phyloP scores from a whole-genome alignment of 2,113 vertebrate species.

The Oncorhynchus nerka region DNA sequence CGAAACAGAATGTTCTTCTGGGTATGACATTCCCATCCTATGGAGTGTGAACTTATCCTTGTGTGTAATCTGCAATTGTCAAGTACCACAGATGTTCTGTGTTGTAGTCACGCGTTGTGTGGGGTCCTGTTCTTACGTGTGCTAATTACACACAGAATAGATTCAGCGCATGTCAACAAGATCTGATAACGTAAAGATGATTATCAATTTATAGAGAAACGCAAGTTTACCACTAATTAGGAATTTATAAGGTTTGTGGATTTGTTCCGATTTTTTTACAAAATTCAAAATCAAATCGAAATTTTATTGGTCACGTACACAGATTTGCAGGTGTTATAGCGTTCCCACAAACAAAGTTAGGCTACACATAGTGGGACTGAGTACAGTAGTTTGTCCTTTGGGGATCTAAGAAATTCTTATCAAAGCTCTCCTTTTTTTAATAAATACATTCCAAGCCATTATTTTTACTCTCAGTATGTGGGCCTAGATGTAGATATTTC shows the following conservation, averaged over 20 bases:
- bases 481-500: neutral
- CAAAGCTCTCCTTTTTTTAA: neutral
- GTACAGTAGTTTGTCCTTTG: neutral
- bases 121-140: constrained; percentile 9
- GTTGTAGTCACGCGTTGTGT: neutral
- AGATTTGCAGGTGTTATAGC: too few species aligned
- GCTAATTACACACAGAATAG: neutral
- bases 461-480: neutral
- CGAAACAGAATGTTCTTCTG: neutral
- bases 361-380: neutral
- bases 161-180: neutral
- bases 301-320: too few species aligned
- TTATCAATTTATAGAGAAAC: neutral
- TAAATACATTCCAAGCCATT: too few species aligned
- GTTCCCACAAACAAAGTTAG: neutral
- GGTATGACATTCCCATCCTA: neutral
- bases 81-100: neutral
- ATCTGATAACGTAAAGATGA: neutral
- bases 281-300: too few species aligned
- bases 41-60: neutral
- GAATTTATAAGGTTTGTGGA: neutral
- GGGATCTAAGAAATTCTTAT: neutral
- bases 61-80: too few species aligned
- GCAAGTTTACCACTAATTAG: neutral
- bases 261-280: neutral